phyloP scores from a whole-genome alignment of 2,113 vertebrate genomes.

The Epinephelus cyanopodus region DNA sequence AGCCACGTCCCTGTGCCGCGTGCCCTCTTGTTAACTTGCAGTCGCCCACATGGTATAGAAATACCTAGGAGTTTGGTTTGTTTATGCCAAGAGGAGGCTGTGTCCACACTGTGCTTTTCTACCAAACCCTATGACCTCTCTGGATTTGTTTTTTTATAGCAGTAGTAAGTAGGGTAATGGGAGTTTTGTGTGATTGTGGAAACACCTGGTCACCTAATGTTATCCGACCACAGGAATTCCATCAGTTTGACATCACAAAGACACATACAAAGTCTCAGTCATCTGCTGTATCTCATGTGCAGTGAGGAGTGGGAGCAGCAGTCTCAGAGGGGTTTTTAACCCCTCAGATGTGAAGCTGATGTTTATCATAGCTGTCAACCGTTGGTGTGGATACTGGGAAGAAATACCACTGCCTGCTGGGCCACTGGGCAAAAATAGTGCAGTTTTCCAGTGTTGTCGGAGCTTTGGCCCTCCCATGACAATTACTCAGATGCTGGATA shows the following conservation, averaged over 20 bases:
- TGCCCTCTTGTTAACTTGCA: slow-evolving; percentile 11
- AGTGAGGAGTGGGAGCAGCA: slow-evolving; percentile 9
- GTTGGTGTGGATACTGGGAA: not conserved
- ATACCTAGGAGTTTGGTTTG: slow-evolving; percentile 15
- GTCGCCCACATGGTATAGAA: slow-evolving; percentile 39
- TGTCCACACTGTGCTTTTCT: slow-evolving; percentile 22
- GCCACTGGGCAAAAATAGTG: slow-evolving; percentile 6
- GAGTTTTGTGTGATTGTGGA: slow-evolving; percentile 48
- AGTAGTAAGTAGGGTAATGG: slow-evolving; percentile 25
- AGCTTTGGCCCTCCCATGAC: not conserved
- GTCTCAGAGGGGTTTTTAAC: slow-evolving; percentile 25
- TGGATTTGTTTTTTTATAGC: slow-evolving; percentile 57
- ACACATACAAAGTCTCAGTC: slow-evolving; percentile 24
- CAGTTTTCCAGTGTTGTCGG: slow-evolving; percentile 5
- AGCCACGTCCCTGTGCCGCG: slow-evolving; percentile 33
- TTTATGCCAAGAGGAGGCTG: slow-evolving; percentile 38
- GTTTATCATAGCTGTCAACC: slow-evolving; percentile 50
- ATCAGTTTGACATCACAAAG: slow-evolving; percentile 33
- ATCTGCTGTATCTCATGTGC: slow-evolving; percentile 27
- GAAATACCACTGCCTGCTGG: slow-evolving; percentile 13
- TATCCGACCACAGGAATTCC: slow-evolving; percentile 45
- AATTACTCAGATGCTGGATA: not conserved
- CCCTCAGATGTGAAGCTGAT: slow-evolving; percentile 34
- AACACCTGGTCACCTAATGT: slow-evolving; percentile 75
- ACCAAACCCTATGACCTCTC: slow-evolving; percentile 42